Evolutionary conservation across 1,140 invertebrate genomes (phyloP).

Genomic region (Periplaneta americana): DNA sequence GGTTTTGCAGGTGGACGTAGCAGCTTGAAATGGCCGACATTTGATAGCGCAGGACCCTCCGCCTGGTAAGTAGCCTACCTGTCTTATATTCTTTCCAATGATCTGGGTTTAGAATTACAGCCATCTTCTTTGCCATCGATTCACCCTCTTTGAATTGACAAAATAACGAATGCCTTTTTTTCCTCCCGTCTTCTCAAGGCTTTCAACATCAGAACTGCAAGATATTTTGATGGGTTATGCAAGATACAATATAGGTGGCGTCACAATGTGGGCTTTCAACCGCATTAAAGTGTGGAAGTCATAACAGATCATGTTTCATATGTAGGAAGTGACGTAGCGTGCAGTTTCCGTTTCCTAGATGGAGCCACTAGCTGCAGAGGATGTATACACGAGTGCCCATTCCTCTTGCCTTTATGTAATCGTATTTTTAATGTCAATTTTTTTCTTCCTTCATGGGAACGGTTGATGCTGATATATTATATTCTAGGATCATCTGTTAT

Average conservation of each 20-base stretch:
- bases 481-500: too few relatives aligned
- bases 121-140: neutral
- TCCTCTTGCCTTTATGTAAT: neutral
- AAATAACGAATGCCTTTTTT: neutral
- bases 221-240: neutral
- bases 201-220: neutral
- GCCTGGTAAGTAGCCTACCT: too few relatives aligned
- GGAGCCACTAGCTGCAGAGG: neutral
- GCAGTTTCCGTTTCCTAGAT: neutral
- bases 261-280: neutral
- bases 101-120: neutral
- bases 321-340: neutral
- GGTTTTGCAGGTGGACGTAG: too few relatives aligned
- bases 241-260: too few relatives aligned
- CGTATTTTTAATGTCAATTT: too few relatives aligned
- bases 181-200: too few relatives aligned
- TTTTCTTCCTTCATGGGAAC: too few relatives aligned
- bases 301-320: neutral
- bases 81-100: too few relatives aligned
- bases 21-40: neutral
- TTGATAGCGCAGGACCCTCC: neutral
- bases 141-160: neutral
- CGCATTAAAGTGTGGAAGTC: neutral
- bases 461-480: too few relatives aligned
- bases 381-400: neutral